Base-by-base conservation (phyloP, 30 jellyfish, hydroid and myxozoan species). In the Nemopilema nomurai region DNA sequence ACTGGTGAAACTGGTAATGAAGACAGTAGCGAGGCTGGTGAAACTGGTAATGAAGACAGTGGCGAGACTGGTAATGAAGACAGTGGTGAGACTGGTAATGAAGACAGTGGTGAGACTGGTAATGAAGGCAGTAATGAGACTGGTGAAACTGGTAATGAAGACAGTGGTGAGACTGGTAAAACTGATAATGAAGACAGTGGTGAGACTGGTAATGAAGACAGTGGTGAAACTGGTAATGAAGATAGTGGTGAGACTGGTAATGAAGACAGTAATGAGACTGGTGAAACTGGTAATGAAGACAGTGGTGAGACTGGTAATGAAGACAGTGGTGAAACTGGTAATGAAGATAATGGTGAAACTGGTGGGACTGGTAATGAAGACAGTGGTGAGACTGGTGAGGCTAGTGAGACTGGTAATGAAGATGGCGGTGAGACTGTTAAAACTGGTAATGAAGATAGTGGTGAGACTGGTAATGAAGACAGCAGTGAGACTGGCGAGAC, bases 191-290 rank as follows among this genome's bases (percentile, higher is more conserved):
- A 32, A 22, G 66, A 74, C 21, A 32, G 23, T 49, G 85, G 16
- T n/a, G 31, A 67, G 51, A 62, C 70, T 0, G 78, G 41, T 21
- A 31, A 28, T 25, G 80, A 26, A 18, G 86, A 27, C 62, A 32
- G 29, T 83, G 87, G n/a, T 29, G 78, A 18, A 17, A 86, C 41
- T 8, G 79, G 57, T 69, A 76, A 22, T 23, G 71, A 32, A 22
- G 66, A 74, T 30, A 32, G 23, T 49, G 85, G 16, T n/a, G 31
- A 67, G 51, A 62, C 70, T 0, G 78, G 41, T 21, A 31, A 28
- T 25, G 80, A 26, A 18, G 86, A 27, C 62, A 75, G 76, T 21
- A 82, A 31, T n/a, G 75, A 27, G 7, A n/a, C 76, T 27, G 86
- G 49, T 30, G 73, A 75, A 22, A 50, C 25, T 50, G 74, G 32